Evolutionary conservation across 2,888 invertebrate genomes (phyloP), one percentile per base, ranked within the genome.

Genomic region (Diogma glabrata): DNA sequence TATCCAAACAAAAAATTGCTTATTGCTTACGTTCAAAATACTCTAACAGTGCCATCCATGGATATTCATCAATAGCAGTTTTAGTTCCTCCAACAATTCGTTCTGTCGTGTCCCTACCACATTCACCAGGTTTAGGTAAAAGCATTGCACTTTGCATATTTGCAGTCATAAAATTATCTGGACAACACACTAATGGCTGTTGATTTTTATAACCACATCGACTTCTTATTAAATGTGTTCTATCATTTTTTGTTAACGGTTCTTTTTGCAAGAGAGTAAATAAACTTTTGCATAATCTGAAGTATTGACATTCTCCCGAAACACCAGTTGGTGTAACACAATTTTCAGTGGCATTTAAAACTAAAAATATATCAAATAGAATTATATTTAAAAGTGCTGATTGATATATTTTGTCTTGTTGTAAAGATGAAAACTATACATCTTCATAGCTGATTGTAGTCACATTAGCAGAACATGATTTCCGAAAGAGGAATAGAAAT

Each of bases 11-110:
- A n/a, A n/a, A n/a, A n/a, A n/a, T n/a, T n/a, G n/a, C n/a, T n/a
- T n/a, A n/a, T n/a, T n/a, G 51, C n/a, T 38, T 52, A 58, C 57
- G 46, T 53, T 52, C 55, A 12, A 33, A 20, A 46, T 77, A 79
- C 12, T 71, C 72, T 16, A 52, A 9, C 17, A 55, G 33, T 10
- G 51, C 52, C 47, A 52, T 45, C 53, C 52, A 55, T 40, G 79
- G 79, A 58, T 76, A 78, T 58, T 80, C 79, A 51, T 75, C 76
- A 6, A 79, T 61, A 1, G 74, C 74, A 0, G 77, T 69, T 23
- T 59, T 57, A 24, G 66, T 65, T 2, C 80, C 80, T 1, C 80
- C 79, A 9, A 74, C 70, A 52, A 81, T 78, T 53, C 72, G 69
- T 58, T 75, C 71, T 17, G 64, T 63, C 17, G 24, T 26, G 23